Evolutionary conservation across 23 tunicate genomes (phyloP).

Genomic region (Styela clava): DNA sequence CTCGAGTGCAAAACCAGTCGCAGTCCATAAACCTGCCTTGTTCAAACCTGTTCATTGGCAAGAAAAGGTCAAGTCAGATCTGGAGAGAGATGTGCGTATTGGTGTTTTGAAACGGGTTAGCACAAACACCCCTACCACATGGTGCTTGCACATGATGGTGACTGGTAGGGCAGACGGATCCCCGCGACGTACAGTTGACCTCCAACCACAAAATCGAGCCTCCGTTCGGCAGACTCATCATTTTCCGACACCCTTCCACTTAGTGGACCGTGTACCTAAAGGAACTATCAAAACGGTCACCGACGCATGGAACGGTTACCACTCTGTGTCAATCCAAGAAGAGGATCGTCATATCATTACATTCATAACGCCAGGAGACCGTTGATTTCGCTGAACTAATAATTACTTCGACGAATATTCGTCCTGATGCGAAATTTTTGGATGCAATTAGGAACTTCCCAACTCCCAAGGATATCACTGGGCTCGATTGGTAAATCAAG

Average conservation of each 20-base stretch:
- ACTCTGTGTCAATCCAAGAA: conserved; percentile 33
- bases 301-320: conserved; percentile 47
- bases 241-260: conserved; percentile 12
- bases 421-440: conserved; percentile 22
- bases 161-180: conserved; percentile 27
- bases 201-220: conserved; percentile 1
- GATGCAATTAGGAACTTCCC: neutral
- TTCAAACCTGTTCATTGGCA: conserved; percentile 32
- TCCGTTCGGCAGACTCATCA: conserved; percentile 7
- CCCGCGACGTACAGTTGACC: conserved; percentile 30
- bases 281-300: conserved; percentile 27
- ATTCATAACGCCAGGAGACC: conserved; percentile 30
- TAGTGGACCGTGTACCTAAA: conserved; percentile 14
- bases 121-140: conserved; percentile 1
- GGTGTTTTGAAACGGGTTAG: neutral
- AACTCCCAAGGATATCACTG: conserved; percentile 25
- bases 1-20: conserved; percentile 15
- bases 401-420: conserved; percentile 18
- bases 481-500: conserved; percentile 10
- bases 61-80: conserved; percentile 27
- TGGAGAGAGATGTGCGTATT: conserved; percentile 1
- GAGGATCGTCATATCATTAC: conserved; percentile 26
- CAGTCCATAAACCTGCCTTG: conserved; percentile 24
- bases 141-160: conserved; percentile 14
- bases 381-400: conserved; percentile 24